Evolutionary conservation across 2,888 invertebrate species (phyloP).

Genomic region (Agriopis aurantiaria): DNA sequence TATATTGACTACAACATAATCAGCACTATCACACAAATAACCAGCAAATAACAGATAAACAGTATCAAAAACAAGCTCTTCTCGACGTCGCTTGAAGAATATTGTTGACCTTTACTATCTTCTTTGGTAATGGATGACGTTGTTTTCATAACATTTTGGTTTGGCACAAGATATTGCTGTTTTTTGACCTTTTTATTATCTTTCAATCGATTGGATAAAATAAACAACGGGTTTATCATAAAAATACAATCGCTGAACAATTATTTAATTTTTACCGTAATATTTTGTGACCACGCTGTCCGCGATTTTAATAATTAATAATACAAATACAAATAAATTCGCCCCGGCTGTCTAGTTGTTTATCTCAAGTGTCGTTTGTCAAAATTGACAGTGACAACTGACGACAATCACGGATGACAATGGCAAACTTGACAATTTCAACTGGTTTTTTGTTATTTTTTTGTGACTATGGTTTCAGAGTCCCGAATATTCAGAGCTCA

Average conservation of each 20-base stretch:
- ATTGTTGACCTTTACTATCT: constrained; percentile 4
- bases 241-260: background rate
- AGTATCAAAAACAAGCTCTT: constrained; percentile 1
- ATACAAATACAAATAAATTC: too few relatives aligned
- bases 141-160: constrained; percentile 7
- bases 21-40: constrained; percentile 1
- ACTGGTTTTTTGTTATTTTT: too few relatives aligned
- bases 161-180: constrained; percentile 2
- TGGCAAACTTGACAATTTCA: too few relatives aligned
- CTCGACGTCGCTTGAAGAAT: background rate
- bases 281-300: too few relatives aligned
- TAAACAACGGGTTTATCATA: background rate
- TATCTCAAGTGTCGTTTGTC: too few relatives aligned
- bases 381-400: too few relatives aligned
- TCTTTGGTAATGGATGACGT: background rate
- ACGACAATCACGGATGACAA: too few relatives aligned
- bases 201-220: background rate
- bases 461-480: too few relatives aligned
- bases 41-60: background rate
- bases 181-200: constrained; percentile 10
- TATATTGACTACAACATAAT: background rate
- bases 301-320: too few relatives aligned
- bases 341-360: too few relatives aligned
- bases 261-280: too few relatives aligned
- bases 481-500: too few relatives aligned